These are phyloP conservation scores for Standfussiana lucernea DNA, from an alignment of 2,888 invertebrate species.

Conservation along the genomic window DNA sequence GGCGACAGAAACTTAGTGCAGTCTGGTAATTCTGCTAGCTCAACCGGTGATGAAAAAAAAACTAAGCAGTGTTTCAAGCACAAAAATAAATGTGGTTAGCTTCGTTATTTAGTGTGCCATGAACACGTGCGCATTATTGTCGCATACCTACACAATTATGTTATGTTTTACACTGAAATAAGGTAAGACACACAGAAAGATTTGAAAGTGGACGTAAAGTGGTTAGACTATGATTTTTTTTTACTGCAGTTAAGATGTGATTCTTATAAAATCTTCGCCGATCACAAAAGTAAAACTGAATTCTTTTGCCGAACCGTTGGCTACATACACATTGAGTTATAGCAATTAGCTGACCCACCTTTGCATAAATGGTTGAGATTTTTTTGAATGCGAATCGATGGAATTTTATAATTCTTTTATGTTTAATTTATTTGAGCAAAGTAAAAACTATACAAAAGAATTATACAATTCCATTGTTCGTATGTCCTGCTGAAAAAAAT, in stretches of 20 bases:
- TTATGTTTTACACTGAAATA: not conserved
- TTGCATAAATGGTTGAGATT: too few species aligned
- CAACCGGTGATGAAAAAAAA: slow-evolving; percentile 54
- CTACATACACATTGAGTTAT: not conserved
- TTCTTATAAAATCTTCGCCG: not conserved
- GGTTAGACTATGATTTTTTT: not conserved
- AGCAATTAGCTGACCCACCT: too few species aligned
- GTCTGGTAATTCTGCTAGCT: slow-evolving; percentile 47
- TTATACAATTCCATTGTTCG: too few species aligned
- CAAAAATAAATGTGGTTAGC: slow-evolving; percentile 31
- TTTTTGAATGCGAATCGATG: too few species aligned
- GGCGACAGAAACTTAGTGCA: slow-evolving; percentile 53
- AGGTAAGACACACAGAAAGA: not conserved
- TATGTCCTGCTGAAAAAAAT: not conserved
- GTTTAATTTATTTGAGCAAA: too few species aligned
- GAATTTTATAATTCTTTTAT: too few species aligned
- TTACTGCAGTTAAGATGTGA: not conserved
- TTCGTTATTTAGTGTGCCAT: slow-evolving; percentile 30
- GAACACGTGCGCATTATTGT: not conserved
- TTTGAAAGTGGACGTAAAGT: not conserved
- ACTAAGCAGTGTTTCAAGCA: slow-evolving; percentile 20
- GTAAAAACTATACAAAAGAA: too few species aligned
- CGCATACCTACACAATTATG: not conserved
- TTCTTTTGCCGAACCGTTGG: not conserved
- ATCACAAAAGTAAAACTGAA: not conserved